These are phyloP conservation scores for Copsychus sechellarum DNA, from an alignment of 2,113 vertebrate genomes.

Conservation along the genomic window DNA sequence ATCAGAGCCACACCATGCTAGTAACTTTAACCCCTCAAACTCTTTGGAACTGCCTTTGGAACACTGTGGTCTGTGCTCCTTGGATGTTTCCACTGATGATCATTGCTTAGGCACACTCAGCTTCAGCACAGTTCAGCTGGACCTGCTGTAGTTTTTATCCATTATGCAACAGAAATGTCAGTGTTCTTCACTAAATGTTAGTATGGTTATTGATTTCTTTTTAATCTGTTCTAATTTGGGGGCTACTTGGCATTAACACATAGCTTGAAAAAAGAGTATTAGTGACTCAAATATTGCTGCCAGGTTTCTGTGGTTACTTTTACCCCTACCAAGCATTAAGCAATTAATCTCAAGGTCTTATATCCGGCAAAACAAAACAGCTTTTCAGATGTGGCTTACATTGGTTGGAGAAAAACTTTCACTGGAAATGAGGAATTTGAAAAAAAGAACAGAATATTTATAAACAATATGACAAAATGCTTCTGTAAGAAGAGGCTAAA, in stretches of 20 bases:
- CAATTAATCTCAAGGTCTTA: conserved; percentile 34
- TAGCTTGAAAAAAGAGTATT: not conserved
- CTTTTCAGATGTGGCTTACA: conserved; percentile 35
- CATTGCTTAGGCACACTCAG: not conserved
- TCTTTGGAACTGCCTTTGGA: not conserved
- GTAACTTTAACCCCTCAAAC: not conserved
- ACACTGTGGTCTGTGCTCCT: not conserved
- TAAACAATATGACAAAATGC: not conserved
- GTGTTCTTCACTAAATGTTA: not conserved
- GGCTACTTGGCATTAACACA: not conserved
- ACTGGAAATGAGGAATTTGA: not conserved
- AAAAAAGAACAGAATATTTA: not conserved
- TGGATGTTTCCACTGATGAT: not conserved
- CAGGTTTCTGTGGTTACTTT: conserved; percentile 46
- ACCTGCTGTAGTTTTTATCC: not conserved
- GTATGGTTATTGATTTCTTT: not conserved
- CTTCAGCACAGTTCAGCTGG: not conserved
- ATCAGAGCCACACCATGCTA: not conserved
- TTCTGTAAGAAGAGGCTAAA: not conserved
- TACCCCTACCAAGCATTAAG: not conserved
- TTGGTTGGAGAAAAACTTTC: not conserved
- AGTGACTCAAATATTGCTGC: not conserved
- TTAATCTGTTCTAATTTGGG: conserved; percentile 2
- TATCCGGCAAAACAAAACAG: not conserved
- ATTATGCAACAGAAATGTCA: not conserved